Base-by-base conservation (phyloP, 1,140 invertebrate species). In the Danaus plexippus region DNA sequence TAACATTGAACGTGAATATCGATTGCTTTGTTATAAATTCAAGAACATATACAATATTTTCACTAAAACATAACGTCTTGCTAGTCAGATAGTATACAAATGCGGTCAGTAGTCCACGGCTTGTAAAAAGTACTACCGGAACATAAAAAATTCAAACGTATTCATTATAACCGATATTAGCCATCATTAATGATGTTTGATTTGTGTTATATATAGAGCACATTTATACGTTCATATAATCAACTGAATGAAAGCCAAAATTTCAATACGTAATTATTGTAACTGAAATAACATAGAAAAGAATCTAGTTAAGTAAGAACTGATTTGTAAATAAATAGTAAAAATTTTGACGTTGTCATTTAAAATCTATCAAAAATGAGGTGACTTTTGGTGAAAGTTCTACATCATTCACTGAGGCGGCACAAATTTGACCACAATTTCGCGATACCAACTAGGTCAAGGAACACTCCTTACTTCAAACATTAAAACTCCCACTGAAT, bases 61-160 rank as follows among this genome's bases (percentile, higher is more conserved):
- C 22, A 32, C 22, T 32, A 32, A 32, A 32, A 32, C 22, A 32
- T 32, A 32, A 32, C 22, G 22, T 32, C 22, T 32, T 32, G 22
- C 44, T 42, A 55, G 47, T 49, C 32, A 54, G 53, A 69, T 71
- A 70, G 74, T 67, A 71, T 62, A 64, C 53, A 61, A 82, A 73
- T 63, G 69, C 77, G 81, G 79, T 80, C 74, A 85, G 73, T 82
- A 67, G 77, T 79, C 76, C 81, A 82, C 64, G 79, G 75, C 63
- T 65, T 73, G 54, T 69, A 69, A 69, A 68, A 67, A 77, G 54
- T 64, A 74, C 61, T 73, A 77, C 79, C 77, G 79, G 79, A 79
- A 77, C 71, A 59, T 63, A 52, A 57, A 53, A 56, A 54, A 60
- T 32, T 54, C 50, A 55, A 49, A 48, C 41, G 56, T 56, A 58